These are phyloP conservation scores for Clanis bilineata DNA, from an alignment of 2,888 invertebrate species.

Conservation along the genomic window DNA sequence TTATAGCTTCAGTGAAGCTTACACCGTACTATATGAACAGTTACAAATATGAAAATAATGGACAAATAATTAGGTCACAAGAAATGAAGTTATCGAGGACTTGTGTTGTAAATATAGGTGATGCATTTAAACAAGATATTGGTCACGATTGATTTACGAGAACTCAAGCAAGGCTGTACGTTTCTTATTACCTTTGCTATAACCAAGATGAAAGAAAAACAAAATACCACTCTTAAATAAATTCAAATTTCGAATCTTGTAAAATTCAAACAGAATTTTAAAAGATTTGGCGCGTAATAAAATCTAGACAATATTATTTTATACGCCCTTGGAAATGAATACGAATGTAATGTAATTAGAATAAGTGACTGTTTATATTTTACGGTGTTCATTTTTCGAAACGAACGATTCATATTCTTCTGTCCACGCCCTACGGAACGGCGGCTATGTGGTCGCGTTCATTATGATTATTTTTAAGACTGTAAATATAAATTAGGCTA, in stretches of 20 bases:
- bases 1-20: slow-evolving; percentile 69
- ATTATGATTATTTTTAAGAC: slow-evolving; percentile 52
- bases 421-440: background rate
- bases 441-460: background rate
- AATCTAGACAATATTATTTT: background rate
- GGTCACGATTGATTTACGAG: background rate
- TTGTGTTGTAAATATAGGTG: slow-evolving; percentile 4
- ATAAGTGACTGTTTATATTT: background rate
- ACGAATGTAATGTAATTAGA: background rate
- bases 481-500: slow-evolving; percentile 76
- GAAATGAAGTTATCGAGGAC: background rate
- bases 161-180: background rate
- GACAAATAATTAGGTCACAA: background rate
- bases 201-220: background rate
- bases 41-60: background rate
- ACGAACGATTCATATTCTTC: slow-evolving; percentile 8
- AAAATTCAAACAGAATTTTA: background rate
- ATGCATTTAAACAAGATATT: background rate
- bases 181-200: background rate
- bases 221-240: background rate
- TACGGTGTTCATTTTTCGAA: background rate
- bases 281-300: no score
- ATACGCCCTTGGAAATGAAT: background rate
- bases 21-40: background rate
- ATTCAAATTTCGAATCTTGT: background rate